Evolutionary conservation across 2,797 vertebrate species (phyloP).

Genomic region (Pangasius krempfi): DNA sequence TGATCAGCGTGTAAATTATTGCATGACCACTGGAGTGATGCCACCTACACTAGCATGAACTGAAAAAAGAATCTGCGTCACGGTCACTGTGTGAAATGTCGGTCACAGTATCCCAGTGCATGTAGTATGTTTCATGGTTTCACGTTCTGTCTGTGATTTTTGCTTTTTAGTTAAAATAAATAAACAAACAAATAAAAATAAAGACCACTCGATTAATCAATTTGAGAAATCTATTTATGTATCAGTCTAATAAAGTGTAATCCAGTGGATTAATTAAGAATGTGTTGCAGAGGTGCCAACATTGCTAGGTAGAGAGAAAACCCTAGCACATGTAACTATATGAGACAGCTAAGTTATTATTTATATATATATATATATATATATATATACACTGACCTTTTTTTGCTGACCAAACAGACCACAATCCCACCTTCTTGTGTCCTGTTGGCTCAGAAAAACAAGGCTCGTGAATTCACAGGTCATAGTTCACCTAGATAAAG

Average conservation of each 20-base stretch:
- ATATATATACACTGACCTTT: not conserved
- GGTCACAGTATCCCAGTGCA: conserved; percentile 4
- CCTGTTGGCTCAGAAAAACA: not conserved
- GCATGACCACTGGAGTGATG: conserved; percentile 31
- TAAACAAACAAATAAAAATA: not conserved
- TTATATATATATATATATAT: too few relatives aligned
- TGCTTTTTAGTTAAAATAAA: not conserved
- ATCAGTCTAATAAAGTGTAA: not conserved
- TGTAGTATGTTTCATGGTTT: not conserved
- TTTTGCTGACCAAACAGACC: not conserved
- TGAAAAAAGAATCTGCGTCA: not conserved
- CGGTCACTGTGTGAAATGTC: not conserved
- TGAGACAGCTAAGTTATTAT: not conserved
- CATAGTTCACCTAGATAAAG: not conserved
- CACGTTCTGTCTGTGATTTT: not conserved
- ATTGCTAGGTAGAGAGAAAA: not conserved
- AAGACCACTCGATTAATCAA: not conserved
- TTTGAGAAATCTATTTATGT: not conserved
- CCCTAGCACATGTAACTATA: not conserved
- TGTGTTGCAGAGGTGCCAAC: not conserved
- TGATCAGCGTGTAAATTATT: not conserved
- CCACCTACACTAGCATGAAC: not conserved
- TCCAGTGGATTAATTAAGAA: not conserved
- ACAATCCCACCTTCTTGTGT: not conserved
- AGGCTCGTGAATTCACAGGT: not conserved